These are phyloP conservation scores for Acipenser oxyrinchus DNA, from an alignment of 2,797 vertebrate genomes.

Conservation along the genomic window DNA sequence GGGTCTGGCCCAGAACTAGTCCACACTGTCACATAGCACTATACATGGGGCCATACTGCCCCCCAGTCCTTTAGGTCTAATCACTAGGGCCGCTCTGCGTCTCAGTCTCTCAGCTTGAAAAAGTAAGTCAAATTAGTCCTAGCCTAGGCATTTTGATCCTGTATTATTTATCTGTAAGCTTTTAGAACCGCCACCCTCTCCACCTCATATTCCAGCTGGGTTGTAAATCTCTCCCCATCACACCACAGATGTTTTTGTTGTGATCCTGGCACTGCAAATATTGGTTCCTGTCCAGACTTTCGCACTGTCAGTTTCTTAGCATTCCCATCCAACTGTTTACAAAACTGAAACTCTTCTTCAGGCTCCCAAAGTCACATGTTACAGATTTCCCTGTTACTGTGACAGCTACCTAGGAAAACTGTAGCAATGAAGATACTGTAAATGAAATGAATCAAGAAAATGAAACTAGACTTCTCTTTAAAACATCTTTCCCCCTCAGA, in stretches of 20 bases:
- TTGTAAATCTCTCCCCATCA: conserved; percentile 3
- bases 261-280: background rate
- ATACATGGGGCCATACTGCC: no score
- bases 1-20: no score
- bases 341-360: no score
- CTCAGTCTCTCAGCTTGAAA: no score
- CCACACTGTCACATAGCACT: no score
- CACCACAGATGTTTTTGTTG: conserved; percentile 4
- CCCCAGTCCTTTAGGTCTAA: no score
- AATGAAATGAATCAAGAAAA: no score
- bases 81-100: no score
- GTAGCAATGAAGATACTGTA: conserved; percentile 35
- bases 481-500: conserved; percentile 35
- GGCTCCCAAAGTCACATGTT: conserved; percentile 33
- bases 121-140: no score
- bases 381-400: conserved; percentile 27
- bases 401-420: conserved; percentile 15
- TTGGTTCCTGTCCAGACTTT: conserved; percentile 2
- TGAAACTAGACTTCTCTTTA: no score
- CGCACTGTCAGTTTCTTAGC: background rate
- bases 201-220: background rate
- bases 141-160: background rate
- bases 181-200: background rate
- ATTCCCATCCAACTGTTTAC: no score
- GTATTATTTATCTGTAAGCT: background rate